Evolutionary conservation across 2,113 vertebrate species (phyloP), one percentile per base, ranked within the genome.

Genomic region (Microtus richardsoni): DNA sequence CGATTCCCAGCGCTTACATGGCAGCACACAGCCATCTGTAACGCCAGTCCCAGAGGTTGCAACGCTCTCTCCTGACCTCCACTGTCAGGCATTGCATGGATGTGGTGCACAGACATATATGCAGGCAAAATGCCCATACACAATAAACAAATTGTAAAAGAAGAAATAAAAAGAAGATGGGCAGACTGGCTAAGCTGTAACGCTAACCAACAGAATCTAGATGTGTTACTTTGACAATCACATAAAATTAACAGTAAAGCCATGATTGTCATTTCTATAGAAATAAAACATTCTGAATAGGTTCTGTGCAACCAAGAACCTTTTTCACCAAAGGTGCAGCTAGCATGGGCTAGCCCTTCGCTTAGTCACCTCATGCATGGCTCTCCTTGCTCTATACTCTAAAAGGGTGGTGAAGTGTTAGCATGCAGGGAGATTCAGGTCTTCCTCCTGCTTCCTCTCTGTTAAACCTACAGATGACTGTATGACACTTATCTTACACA

Each of bases 371-470:
- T 26, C 70, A 64, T 36, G 1, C 58, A 64, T 36, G 1, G 19
- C 30, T 84, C 89, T 80, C 14, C n/a, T 91, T 75, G 83, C 30
- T 52, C 60, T 8, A 68, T 1, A 70, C 66, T 88, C 10, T 2
- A 4, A 49, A 88, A 93, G 70, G 62, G 71, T 19, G 14, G 28
- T 74, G 66, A 66, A 5, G 22, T 87, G 54, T 68, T 95, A 30
- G 78, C 22, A 71, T 9, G 8, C 64, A 68, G 30, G 44, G 84
- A 60, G 78, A 74, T 21, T 93, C 39, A 7, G 47, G 60, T 85
- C 70, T 95, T 64, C 82, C 74, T 33, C 62, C 75, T 41, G 79
- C 91, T 74, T 87, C 92, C 88, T 70, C n/a, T 82, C 58, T 91
- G 39, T 58, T 19, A 52, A 66, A 13, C 30, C 93, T 86, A 66